Evolutionary conservation across 2,797 vertebrate genomes (phyloP).

Genomic region (Remorina albescens): DNA sequence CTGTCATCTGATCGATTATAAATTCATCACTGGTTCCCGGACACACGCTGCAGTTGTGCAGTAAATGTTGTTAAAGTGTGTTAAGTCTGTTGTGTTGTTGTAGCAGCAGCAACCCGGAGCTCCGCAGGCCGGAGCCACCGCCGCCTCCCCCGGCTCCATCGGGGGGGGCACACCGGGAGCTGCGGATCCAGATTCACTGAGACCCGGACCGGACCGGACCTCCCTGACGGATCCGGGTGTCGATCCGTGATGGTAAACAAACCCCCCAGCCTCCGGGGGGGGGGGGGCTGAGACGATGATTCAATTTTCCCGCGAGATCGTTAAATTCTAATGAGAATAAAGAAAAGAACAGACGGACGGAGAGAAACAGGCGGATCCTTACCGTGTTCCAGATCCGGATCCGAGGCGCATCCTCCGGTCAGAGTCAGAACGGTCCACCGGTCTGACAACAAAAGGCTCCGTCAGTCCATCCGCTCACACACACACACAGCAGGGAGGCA

Average conservation of each 20-base stretch:
- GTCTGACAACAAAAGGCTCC: constrained; percentile 69
- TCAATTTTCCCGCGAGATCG: constrained; percentile 18
- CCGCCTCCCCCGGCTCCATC: constrained; percentile 21
- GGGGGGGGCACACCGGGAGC: background rate
- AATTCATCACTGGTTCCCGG: too few relatives aligned
- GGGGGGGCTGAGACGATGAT: background rate
- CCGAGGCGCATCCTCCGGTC: constrained; percentile 65
- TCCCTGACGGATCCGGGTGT: fast-evolving
- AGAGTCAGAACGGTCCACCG: constrained; percentile 43
- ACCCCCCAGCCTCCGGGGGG: background rate
- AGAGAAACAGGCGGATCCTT: background rate
- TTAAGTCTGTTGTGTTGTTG: background rate
- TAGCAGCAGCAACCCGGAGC: too few relatives aligned
- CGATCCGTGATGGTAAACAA: constrained; percentile 32
- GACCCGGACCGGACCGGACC: background rate
- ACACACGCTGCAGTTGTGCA: too few relatives aligned
- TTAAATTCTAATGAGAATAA: constrained; percentile 33
- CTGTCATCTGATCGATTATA: too few relatives aligned
- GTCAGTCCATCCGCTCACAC: constrained; percentile 39
- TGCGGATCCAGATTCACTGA: background rate
- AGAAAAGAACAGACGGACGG: background rate
- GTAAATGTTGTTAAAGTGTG: background rate
- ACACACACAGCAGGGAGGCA: background rate
- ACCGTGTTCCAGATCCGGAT: constrained; percentile 66
- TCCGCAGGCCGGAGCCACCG: too few relatives aligned